Evolutionary conservation across 1,140 invertebrate species (phyloP).

Genomic region (Pseudomyrmex sp.): DNA sequence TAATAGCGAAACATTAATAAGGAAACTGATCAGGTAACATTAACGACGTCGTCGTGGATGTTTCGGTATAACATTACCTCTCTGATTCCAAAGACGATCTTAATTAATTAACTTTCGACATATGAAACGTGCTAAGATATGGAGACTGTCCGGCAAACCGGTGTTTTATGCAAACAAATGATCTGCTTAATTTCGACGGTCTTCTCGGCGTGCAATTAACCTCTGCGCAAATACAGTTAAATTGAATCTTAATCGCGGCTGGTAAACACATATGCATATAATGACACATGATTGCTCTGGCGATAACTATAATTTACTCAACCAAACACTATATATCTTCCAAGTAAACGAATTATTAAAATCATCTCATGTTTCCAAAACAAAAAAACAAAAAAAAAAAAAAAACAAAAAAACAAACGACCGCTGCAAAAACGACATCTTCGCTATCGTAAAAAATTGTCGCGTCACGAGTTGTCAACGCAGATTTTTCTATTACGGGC

Average conservation of each 20-base stretch:
- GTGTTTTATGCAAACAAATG: constrained; percentile 24
- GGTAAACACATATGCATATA: constrained; percentile 10
- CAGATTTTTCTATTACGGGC: constrained; percentile 17
- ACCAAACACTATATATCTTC: background rate
- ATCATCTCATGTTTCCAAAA: too few relatives aligned
- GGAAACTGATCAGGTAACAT: background rate
- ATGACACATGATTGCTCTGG: constrained; percentile 22
- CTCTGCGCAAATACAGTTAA: background rate
- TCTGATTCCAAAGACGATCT: constrained; percentile 21
- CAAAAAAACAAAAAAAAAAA: too few relatives aligned
- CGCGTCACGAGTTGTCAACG: background rate
- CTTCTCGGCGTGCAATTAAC: constrained; percentile 16
- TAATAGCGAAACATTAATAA: background rate
- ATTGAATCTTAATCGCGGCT: constrained; percentile 33
- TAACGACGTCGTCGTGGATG: background rate
- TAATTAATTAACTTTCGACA: constrained; percentile 28
- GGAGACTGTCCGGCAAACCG: background rate
- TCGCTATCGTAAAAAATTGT: background rate
- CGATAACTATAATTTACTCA: background rate
- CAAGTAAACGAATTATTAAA: background rate
- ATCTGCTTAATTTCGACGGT: constrained; percentile 29
- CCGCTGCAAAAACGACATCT: background rate
- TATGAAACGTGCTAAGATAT: constrained; percentile 10
- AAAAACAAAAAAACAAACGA: too few relatives aligned
- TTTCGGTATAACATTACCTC: background rate